Percentiles rank a stretch among this genome's conserved stretches.
phyloP scores from a whole-genome alignment of 1,140 invertebrate genomes.

The Marisa cornuarietis region DNA sequence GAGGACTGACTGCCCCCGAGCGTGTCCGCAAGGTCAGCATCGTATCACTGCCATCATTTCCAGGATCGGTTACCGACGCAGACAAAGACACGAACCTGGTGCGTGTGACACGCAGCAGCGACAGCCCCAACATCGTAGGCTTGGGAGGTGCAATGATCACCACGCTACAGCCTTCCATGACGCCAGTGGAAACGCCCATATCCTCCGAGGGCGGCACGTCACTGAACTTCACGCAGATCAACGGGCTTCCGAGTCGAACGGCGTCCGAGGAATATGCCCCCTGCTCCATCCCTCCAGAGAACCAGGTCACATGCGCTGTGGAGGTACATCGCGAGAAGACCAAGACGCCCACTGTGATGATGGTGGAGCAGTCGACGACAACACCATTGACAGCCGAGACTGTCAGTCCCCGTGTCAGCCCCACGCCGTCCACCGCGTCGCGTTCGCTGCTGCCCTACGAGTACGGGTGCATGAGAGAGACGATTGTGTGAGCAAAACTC shows the following conservation, averaged over 20 bases:
- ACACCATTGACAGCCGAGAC: not conserved
- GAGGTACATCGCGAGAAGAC: conserved; percentile 56
- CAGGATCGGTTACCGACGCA: not conserved
- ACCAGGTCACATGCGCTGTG: conserved; percentile 53
- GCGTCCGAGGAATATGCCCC: conserved; percentile 8
- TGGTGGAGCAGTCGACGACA: conserved; percentile 8
- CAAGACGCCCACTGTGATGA: conserved; percentile 24
- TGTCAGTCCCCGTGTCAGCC: not conserved
- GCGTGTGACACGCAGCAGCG: not conserved
- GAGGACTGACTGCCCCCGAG: not conserved
- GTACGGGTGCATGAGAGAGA: conserved; percentile 17
- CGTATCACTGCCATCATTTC: conserved; percentile 1
- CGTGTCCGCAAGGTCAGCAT: conserved; percentile 10
- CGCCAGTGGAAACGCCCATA: conserved; percentile 3
- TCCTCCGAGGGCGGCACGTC: conserved; percentile 12
- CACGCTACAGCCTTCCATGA: not conserved
- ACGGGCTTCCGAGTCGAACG: conserved; percentile 2
- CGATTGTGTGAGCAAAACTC: not conserved
- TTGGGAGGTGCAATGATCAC: not conserved
- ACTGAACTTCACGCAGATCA: not conserved
- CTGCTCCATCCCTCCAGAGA: conserved; percentile 40
- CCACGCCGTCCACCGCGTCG: not conserved
- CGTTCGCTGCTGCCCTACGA: conserved; percentile 12
- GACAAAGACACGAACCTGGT: not conserved
- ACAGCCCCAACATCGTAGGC: not conserved